Percentiles rank a stretch among this genome's conserved stretches.
phyloP scores from a whole-genome alignment of 2,113 vertebrate species.

The Tragelaphus buxtoni region DNA sequence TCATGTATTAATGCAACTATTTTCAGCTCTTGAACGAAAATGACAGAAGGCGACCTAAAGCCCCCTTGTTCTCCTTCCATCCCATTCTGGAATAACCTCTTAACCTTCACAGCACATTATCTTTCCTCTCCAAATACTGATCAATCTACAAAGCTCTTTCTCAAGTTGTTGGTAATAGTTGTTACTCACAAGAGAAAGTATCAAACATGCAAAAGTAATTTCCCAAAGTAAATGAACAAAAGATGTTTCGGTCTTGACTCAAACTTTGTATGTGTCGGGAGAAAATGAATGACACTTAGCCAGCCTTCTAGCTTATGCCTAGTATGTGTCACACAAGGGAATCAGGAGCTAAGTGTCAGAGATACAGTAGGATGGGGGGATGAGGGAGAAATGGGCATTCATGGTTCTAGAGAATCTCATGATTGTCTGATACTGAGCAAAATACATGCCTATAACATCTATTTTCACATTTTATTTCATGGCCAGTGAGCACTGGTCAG shows the following conservation, averaged over 20 bases:
- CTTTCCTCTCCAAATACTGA: constrained; percentile 15
- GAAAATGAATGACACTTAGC: background rate
- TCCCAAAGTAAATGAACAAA: background rate
- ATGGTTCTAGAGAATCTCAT: background rate
- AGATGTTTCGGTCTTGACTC: background rate
- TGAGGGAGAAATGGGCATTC: background rate
- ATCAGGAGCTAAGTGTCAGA: background rate
- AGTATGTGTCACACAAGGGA: background rate
- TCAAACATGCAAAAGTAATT: background rate
- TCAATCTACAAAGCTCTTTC: background rate
- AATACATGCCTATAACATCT: constrained; percentile 40
- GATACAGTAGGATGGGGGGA: too few species aligned
- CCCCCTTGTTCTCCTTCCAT: background rate
- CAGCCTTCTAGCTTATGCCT: background rate
- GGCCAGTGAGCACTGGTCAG: constrained; percentile 25
- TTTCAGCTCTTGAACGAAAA: constrained; percentile 67
- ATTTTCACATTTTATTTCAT: constrained; percentile 63
- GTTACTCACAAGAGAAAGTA: background rate
- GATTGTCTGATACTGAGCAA: constrained; percentile 45
- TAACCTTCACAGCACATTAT: background rate
- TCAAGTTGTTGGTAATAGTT: constrained; percentile 17
- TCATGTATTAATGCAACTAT: constrained; percentile 4
- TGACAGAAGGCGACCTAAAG: background rate
- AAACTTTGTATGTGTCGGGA: background rate
- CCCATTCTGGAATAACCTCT: background rate